phyloP scores from a whole-genome alignment of 2,113 vertebrate species.

The Aramus guarauna region DNA sequence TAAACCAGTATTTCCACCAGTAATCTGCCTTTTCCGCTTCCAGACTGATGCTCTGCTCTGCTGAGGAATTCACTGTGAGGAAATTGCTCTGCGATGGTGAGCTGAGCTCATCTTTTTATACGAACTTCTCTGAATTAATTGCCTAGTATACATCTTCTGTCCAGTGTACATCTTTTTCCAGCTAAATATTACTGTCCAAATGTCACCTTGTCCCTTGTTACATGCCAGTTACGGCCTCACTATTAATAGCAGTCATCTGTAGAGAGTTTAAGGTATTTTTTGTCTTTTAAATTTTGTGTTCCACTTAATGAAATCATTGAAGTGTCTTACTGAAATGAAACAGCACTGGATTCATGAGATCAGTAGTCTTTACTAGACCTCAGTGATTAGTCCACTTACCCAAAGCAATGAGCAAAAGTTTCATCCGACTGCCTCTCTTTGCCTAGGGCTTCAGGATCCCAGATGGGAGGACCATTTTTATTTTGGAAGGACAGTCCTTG shows the following conservation, averaged over 20 bases:
- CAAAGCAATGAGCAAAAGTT: background rate
- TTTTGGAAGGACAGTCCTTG: background rate
- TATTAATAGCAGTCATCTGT: background rate
- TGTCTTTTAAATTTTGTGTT: background rate
- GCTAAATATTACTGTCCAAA: background rate
- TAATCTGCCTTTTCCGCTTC: fast-evolving
- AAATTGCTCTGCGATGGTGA: background rate
- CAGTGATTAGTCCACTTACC: background rate
- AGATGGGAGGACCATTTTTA: background rate
- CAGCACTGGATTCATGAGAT: background rate
- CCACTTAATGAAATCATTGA: background rate
- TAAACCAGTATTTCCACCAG: background rate
- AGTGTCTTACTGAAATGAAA: background rate
- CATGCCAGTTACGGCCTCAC: background rate
- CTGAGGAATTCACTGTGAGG: background rate
- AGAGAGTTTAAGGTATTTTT: background rate
- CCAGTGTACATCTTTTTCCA: background rate
- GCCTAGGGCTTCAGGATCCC: background rate
- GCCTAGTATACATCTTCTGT: background rate
- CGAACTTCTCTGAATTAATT: background rate
- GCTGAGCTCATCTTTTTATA: background rate
- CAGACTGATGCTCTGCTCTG: background rate
- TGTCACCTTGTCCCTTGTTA: background rate
- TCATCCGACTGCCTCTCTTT: background rate
- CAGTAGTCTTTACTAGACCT: background rate